These are phyloP conservation scores for Orientallactaga bullata DNA, from an alignment of 2,113 vertebrate species.

Conservation along the genomic window DNA sequence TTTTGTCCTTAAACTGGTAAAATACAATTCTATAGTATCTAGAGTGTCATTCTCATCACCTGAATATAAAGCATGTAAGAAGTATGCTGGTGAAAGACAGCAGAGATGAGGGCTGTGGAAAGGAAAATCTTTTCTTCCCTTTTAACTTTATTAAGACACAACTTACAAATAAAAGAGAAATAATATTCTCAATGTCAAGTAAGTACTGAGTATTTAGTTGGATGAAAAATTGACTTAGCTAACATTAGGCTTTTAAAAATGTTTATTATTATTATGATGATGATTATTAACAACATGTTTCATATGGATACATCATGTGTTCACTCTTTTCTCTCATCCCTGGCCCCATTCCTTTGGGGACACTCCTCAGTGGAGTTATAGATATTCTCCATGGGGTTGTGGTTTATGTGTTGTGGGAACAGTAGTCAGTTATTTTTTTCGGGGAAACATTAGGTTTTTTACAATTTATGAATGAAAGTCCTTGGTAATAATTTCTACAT, in stretches of 20 bases:
- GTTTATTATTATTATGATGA: no score
- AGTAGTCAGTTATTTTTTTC: no score
- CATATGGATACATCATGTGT: no score
- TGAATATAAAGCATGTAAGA: neutral
- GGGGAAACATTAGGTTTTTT: neutral
- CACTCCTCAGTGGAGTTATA: no score
- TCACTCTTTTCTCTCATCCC: no score
- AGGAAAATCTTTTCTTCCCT: neutral
- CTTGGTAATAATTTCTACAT: conserved; percentile 22
- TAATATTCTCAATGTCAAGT: neutral
- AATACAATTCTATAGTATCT: neutral
- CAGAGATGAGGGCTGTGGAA: neutral
- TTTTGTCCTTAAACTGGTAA: conserved; percentile 25
- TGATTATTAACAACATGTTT: no score
- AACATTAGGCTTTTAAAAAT: neutral
- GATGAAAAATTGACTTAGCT: conserved; percentile 25
- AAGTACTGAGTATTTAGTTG: conserved; percentile 39
- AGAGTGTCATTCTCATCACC: neutral
- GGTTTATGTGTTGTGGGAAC: no score
- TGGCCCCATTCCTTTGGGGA: no score
- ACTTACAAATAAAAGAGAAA: neutral
- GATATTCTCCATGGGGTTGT: no score
- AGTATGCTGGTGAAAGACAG: neutral
- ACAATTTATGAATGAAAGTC: conserved; percentile 33
- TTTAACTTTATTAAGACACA: neutral